A percentile compares a stretch with the other conserved stretches of the same genome.
phyloP scores from a whole-genome alignment of 1,140 invertebrate genomes.

The Temnothorax nylanderi region DNA sequence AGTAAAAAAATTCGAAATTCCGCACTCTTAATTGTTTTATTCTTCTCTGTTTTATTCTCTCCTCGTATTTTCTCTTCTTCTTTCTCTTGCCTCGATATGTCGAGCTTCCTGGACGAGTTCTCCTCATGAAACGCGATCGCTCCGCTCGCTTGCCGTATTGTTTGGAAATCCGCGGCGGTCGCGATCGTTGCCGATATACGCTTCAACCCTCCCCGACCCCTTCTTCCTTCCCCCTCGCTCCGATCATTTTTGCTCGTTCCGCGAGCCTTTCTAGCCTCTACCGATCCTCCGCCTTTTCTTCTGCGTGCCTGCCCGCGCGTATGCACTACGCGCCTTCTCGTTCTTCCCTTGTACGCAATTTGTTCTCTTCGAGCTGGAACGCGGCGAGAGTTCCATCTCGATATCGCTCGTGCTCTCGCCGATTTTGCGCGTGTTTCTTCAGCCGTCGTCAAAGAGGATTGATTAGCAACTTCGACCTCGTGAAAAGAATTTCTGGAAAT shows the following conservation, averaged over 20 bases:
- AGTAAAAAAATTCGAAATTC: background rate
- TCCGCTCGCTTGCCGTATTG: conserved; percentile 77
- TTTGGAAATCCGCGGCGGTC: conserved; percentile 82
- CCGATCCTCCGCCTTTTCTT: conserved; percentile 65
- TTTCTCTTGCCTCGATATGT: conserved; percentile 4
- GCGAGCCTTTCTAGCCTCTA: conserved; percentile 11
- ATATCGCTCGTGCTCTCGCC: background rate
- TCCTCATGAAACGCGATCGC: conserved; percentile 51
- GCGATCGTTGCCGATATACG: conserved; percentile 79
- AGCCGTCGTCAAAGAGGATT: background rate
- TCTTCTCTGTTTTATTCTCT: background rate
- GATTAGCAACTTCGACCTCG: background rate
- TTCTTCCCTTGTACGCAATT: conserved; percentile 80
- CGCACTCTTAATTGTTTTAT: background rate
- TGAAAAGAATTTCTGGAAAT: background rate
- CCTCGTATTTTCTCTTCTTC: background rate
- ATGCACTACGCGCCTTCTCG: conserved; percentile 66
- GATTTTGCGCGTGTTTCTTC: background rate
- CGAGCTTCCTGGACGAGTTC: conserved; percentile 21
- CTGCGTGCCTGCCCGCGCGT: conserved; percentile 69
- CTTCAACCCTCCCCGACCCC: conserved; percentile 38
- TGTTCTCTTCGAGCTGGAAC: conserved; percentile 78
- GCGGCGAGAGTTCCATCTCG: conserved; percentile 55
- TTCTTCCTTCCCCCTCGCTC: conserved; percentile 26
- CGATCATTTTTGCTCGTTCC: conserved; percentile 77